These are phyloP conservation scores for Microcebus tavaratra DNA, from an alignment of 2,113 vertebrate genomes.

Conservation along the genomic window DNA sequence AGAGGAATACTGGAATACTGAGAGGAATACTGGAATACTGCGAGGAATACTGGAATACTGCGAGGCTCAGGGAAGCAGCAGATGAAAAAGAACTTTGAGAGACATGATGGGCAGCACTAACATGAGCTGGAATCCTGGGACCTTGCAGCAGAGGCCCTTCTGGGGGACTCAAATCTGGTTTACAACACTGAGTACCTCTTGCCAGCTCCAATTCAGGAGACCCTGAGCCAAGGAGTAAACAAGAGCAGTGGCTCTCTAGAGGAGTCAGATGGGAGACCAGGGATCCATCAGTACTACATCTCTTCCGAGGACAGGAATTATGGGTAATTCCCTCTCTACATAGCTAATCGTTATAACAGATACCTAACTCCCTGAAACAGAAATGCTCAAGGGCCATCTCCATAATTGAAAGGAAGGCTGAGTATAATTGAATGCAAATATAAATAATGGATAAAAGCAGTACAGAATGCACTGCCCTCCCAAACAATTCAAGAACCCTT, in stretches of 20 bases:
- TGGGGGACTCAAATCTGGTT: constrained; percentile 29
- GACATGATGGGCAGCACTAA: constrained; percentile 5
- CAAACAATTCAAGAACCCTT: constrained; percentile 54
- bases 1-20: neutral
- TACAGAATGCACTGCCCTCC: constrained; percentile 26
- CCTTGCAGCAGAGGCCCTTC: neutral
- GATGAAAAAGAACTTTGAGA: constrained; percentile 20
- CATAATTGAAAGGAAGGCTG: constrained; percentile 57
- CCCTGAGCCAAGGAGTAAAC: constrained; percentile 44
- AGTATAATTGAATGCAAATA: constrained; percentile 63
- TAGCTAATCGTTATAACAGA: constrained; percentile 64
- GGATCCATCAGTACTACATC: constrained; percentile 50
- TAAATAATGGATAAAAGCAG: constrained; percentile 65
- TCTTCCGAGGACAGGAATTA: constrained; percentile 66
- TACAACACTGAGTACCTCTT: constrained; percentile 40
- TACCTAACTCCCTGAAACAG: constrained; percentile 47
- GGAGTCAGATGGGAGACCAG: constrained; percentile 34
- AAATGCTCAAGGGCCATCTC: constrained; percentile 63
- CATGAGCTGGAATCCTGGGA: constrained; percentile 9
- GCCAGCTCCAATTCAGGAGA: constrained; percentile 51
- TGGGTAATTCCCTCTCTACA: constrained; percentile 57
- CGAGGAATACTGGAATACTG: neutral
- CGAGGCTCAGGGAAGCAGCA: neutral
- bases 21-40: neutral
- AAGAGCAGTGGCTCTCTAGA: constrained; percentile 59